phyloP scores from a whole-genome alignment of 2,113 vertebrate species.

The Saguinus midas region DNA sequence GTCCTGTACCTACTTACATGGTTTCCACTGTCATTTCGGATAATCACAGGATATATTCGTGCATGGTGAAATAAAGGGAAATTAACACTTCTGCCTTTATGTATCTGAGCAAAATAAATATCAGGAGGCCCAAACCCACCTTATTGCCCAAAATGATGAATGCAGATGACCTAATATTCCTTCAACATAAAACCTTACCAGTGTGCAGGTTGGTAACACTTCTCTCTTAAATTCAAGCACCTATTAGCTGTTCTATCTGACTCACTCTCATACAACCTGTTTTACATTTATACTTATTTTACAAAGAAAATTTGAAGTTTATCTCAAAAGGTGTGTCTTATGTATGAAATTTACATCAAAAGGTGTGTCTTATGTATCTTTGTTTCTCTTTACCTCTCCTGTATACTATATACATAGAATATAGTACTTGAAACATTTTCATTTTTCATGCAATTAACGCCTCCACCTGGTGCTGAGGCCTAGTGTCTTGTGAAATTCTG shows the following conservation, averaged over 20 bases:
- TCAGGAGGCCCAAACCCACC: not conserved
- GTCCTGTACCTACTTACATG: rapidly evolving
- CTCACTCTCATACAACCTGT: not conserved
- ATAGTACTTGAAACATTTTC: not conserved
- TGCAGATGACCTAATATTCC: not conserved
- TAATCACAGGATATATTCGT: not conserved
- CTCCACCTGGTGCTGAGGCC: not conserved
- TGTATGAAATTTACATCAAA: not conserved
- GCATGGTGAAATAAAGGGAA: not conserved
- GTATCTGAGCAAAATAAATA: not conserved
- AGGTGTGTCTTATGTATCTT: not conserved
- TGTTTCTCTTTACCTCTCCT: not conserved
- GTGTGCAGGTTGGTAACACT: not conserved
- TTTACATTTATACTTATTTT: not conserved
- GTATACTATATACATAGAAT: not conserved
- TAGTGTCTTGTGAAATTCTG: not conserved
- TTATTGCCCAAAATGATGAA: not conserved
- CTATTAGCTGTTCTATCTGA: not conserved
- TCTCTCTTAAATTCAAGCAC: not conserved
- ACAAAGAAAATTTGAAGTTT: not conserved
- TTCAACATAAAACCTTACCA: not conserved
- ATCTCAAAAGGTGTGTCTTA: not conserved
- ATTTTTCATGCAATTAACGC: not conserved
- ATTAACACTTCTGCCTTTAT: not conserved
- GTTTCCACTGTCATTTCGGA: constrained; percentile 21